Evolutionary conservation across 2,888 invertebrate species (phyloP), one percentile per base, ranked within the genome.

Genomic region (Microplitis manilae): DNA sequence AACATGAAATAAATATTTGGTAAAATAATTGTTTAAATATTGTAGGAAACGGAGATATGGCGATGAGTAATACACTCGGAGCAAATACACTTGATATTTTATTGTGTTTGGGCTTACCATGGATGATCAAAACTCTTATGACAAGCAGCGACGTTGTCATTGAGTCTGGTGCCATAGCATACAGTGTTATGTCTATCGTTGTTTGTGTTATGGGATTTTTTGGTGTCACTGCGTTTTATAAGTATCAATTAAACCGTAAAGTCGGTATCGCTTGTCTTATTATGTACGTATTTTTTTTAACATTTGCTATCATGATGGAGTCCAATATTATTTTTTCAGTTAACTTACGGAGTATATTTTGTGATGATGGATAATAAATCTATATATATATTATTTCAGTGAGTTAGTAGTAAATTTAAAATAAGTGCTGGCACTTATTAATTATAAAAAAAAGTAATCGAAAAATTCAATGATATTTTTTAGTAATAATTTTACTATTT

Each of bases 11-110:
- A 15, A 62, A n/a, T 62, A 17, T n/a, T 62, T 15, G 30, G 30
- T 30, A 30, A 30, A 30, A 50, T 50, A 50, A 50, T 50, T 50
- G 50, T 50, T 50, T 50, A 50, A 50, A 50, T 50, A 50, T 50
- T 13, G 50, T 50, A 96, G 96, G 96, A 80, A 94, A 95, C 88
- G 96, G 94, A 13, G 95, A 95, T 39, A 96, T 97, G 91, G 96
- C 96, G 0, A 95, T 97, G 30, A 96, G 96, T 6, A 97, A 97
- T 85, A 95, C 96, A 0, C 89, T 97, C 8, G 97, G 97, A 0
- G 96, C 96, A 0, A 97, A 97, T 86, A 96, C 96, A 0, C 91
- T 97, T 86, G 96, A 96, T 77, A 96, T 97, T 76, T 90, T 97
- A 1, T 92, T 96, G 72, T 96, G 96, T 1, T 90, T 97, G 65